Percentiles rank a stretch among this genome's conserved stretches.
These are phyloP conservation scores for Yoshiicerus persimilis DNA, from an alignment of 1,140 invertebrate species.

Conservation along the genomic window DNA sequence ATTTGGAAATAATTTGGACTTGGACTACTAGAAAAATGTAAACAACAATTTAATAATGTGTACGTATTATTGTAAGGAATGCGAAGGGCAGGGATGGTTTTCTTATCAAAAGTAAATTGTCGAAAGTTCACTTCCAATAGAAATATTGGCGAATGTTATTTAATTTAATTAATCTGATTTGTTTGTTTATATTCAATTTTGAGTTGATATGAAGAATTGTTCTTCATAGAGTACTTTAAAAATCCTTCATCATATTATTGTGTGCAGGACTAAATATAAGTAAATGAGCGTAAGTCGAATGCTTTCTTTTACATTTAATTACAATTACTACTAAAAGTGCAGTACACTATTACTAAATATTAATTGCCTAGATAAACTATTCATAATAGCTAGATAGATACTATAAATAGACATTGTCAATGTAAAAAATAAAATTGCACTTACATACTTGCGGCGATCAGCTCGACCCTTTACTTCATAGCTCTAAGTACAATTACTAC, in stretches of 20 bases:
- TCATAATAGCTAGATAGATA: neutral
- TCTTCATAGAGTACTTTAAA: neutral
- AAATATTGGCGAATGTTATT: conserved; percentile 2
- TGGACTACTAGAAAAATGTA: neutral
- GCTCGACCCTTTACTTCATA: neutral
- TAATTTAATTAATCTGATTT: conserved; percentile 1
- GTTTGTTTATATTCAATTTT: conserved; percentile 18
- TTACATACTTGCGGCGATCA: neutral
- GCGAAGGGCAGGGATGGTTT: conserved; percentile 4
- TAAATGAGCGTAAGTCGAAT: conserved; percentile 1
- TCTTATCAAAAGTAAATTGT: neutral
- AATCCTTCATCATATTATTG: neutral
- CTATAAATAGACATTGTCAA: neutral
- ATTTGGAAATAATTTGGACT: conserved; percentile 1
- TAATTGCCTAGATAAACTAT: neutral
- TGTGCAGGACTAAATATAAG: neutral
- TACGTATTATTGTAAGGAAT: neutral
- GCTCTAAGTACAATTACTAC: neutral
- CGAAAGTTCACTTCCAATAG: neutral
- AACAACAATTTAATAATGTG: neutral
- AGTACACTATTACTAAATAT: neutral
- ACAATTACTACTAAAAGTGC: neutral
- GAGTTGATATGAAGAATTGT: neutral
- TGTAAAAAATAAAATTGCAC: conserved; percentile 15
- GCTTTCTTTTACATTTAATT: conserved; percentile 23